Evolutionary conservation across 2,888 invertebrate species (phyloP).

Genomic region (Xylocampa areola): DNA sequence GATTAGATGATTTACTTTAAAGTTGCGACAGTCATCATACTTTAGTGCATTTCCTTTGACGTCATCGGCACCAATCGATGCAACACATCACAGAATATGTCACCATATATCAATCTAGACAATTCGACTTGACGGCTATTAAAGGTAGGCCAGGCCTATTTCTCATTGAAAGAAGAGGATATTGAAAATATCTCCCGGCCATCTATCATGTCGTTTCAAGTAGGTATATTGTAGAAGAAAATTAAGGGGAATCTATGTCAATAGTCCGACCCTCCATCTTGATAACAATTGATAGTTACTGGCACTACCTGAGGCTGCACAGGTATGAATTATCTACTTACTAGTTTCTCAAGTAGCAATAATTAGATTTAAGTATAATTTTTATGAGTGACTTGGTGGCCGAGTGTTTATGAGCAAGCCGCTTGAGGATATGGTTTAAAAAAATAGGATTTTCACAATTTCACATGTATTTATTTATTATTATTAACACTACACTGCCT

Average conservation of each 20-base stretch:
- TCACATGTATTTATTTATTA: no score
- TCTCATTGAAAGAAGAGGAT: slow-evolving; percentile 3
- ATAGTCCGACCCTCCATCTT: slow-evolving; percentile 18
- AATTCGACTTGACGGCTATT: slow-evolving; percentile 16
- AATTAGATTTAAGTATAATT: neutral
- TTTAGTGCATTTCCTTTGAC: no score
- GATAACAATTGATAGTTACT: slow-evolving; percentile 24
- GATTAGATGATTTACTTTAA: no score
- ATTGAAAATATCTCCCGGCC: slow-evolving; percentile 33
- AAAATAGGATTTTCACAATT: no score
- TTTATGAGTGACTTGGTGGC: neutral
- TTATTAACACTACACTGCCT: no score
- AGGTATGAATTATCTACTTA: neutral
- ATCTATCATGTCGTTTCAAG: slow-evolving; percentile 38
- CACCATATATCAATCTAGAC: slow-evolving; percentile 5
- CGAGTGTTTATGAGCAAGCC: no score
- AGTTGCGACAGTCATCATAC: no score
- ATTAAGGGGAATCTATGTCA: slow-evolving; percentile 35
- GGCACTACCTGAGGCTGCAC: neutral
- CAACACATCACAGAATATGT: no score
- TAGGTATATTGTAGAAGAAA: slow-evolving; percentile 35
- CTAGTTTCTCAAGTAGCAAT: slow-evolving; percentile 1
- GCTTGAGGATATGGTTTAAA: no score
- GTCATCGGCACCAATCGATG: no score
- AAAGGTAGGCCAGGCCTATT: slow-evolving; percentile 1